Evolutionary conservation across 2,113 vertebrate species (phyloP).

Genomic region (Anarhynchus alexandrinus): DNA sequence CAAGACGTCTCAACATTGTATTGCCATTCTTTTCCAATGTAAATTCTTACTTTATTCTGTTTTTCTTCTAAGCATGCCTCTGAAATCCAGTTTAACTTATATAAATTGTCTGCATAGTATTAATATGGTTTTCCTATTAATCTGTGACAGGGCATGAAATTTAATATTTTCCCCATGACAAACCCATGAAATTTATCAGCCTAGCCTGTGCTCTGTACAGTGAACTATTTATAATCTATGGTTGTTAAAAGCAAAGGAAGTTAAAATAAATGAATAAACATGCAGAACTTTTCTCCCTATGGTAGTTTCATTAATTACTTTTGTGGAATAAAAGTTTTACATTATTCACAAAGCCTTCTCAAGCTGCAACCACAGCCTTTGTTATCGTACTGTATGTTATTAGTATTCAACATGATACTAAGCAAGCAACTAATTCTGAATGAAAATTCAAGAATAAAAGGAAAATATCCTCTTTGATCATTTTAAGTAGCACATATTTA

Average conservation of each 20-base stretch:
- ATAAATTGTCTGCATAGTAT: not conserved
- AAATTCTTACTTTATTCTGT: not conserved
- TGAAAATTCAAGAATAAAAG: conserved; percentile 18
- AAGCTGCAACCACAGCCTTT: not conserved
- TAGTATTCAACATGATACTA: not conserved
- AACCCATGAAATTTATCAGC: conserved; percentile 27
- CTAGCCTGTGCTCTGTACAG: not conserved
- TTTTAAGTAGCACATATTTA: not conserved
- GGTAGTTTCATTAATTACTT: conserved; percentile 17
- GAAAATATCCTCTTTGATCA: conserved; percentile 3
- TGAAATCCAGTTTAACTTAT: conserved; percentile 1
- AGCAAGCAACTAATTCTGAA: not conserved
- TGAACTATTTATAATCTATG: not conserved
- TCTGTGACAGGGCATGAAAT: conserved; percentile 19
- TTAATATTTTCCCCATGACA: conserved; percentile 20
- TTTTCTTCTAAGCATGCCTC: not conserved
- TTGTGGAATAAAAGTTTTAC: not conserved
- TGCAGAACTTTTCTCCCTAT: not conserved
- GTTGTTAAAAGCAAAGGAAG: not conserved
- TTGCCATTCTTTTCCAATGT: not conserved
- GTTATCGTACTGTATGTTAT: not conserved
- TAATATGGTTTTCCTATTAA: not conserved
- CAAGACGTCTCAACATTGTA: not conserved
- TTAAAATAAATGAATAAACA: conserved; percentile 33
- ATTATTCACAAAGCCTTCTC: not conserved